Conservation (phyloP, 2,888 invertebrate species). For the Tenthredo notha region DNA sequence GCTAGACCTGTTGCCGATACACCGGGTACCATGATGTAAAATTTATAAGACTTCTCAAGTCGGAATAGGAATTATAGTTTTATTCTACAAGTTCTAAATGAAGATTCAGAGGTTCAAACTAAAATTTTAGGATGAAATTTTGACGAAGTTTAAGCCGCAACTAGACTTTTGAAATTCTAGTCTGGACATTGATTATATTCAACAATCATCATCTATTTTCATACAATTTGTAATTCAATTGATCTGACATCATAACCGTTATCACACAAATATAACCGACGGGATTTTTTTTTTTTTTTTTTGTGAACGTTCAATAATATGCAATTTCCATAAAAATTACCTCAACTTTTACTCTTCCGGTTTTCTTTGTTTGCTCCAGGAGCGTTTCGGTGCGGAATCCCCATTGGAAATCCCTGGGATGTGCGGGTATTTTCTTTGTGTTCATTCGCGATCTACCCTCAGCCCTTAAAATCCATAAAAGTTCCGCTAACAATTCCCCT, state of each 20-base stretch:
- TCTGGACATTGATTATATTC: no score
- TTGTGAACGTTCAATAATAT: background rate
- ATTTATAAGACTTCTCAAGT: no score
- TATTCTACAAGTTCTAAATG: no score
- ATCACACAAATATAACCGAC: background rate
- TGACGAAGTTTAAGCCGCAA: no score
- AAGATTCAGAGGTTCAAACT: no score
- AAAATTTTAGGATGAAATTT: no score
- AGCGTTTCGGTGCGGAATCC: background rate
- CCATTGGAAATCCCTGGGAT: background rate
- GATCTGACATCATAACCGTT: background rate
- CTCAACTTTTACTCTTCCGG: constrained; percentile 28
- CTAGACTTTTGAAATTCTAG: no score
- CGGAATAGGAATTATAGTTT: no score
- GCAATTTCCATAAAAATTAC: constrained; percentile 28
- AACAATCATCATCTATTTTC: background rate
- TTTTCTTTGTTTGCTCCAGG: constrained; percentile 7
- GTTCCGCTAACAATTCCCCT: constrained; percentile 23
- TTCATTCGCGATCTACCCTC: background rate
- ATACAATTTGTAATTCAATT: background rate
- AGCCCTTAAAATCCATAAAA: constrained; percentile 34
- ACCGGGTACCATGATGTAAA: no score
- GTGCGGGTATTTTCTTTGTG: constrained; percentile 7
- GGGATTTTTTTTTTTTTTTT: background rate
- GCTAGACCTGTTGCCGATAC: background rate